Evolutionary conservation across 2,113 vertebrate species (phyloP), one percentile per base, ranked within the genome.

Genomic region (Todiramphus saurophagus): DNA sequence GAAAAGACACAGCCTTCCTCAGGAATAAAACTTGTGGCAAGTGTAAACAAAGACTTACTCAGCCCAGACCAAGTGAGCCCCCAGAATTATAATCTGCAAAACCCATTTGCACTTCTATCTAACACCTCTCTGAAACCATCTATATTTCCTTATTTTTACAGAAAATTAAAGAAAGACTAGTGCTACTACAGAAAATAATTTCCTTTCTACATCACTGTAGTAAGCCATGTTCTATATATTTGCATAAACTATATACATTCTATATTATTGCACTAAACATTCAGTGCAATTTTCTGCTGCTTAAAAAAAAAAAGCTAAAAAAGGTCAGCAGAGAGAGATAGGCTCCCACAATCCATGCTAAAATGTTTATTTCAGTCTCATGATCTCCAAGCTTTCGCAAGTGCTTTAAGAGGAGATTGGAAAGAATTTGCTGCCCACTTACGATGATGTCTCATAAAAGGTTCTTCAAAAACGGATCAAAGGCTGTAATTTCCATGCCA

Each of bases 401-500:
- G 96, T 90, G 90, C 92, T 98, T 98, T 93, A 96, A 96, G 91
- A 93, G 91, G 89, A 97, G 97, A 94, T 79, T 97, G 94, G 92
- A 97, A 98, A 93, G 97, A 96, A 94, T 98, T 97, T 97, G 90
- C 96, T 98, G 95, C 96, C 96, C 96, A 97, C 97, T 98, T 96
- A 95, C 37, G 59, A 96, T 96, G 97, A 97, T 98, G 89, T 92
- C 94, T 98, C 95, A 98, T 85, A 97, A 97, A 96, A 93, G 92
- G 93, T 96, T 97, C 96, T 97, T 97, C 95, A 97, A 95, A 96
- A 97, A 96, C 5, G 77, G 96, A 97, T 98, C 96, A 97, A 98
- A 98, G 98, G 92, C 97, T 98, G 87, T 98, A 98, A 98, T 98
- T 98, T 97, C 97, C 96, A 97, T 98, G 96, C 97, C 97, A 98